A percentile compares a stretch with the other conserved stretches of the same genome.
These are phyloP conservation scores for Hydrolagus affinis DNA, from an alignment of 2,113 vertebrate genomes.

Conservation along the genomic window DNA sequence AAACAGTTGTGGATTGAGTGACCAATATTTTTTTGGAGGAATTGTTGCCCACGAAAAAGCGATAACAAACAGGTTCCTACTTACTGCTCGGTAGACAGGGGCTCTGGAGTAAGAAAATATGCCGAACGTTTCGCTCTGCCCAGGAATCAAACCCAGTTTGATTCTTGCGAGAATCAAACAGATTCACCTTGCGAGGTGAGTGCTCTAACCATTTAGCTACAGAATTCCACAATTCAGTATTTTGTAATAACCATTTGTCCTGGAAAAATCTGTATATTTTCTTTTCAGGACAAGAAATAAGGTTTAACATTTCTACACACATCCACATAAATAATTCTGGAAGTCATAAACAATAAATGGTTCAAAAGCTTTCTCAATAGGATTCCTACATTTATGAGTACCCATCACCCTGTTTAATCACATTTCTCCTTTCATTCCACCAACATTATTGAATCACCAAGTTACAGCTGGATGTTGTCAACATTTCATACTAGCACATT, in stretches of 20 bases:
- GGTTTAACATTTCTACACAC: not conserved
- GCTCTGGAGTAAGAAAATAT: too few relatives aligned
- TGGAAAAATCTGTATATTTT: not conserved
- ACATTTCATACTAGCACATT: not conserved
- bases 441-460: not conserved
- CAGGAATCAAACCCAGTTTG: too few relatives aligned
- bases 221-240: too few relatives aligned
- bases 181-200: too few relatives aligned
- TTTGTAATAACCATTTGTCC: not conserved
- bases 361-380: not conserved
- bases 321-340: not conserved
- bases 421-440: conserved; percentile 8
- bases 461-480: conserved; percentile 20
- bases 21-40: too few relatives aligned
- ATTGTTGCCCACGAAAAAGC: too few relatives aligned
- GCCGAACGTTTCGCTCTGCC: too few relatives aligned
- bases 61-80: too few relatives aligned
- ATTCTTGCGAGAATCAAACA: too few relatives aligned
- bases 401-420: not conserved
- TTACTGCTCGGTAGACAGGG: too few relatives aligned
- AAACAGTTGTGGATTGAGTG: too few relatives aligned
- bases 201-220: too few relatives aligned
- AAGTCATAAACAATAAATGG: not conserved
- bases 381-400: not conserved
- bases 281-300: not conserved